Evolutionary conservation across 2,113 vertebrate genomes (phyloP).

Genomic region (Seriola dumerili): DNA sequence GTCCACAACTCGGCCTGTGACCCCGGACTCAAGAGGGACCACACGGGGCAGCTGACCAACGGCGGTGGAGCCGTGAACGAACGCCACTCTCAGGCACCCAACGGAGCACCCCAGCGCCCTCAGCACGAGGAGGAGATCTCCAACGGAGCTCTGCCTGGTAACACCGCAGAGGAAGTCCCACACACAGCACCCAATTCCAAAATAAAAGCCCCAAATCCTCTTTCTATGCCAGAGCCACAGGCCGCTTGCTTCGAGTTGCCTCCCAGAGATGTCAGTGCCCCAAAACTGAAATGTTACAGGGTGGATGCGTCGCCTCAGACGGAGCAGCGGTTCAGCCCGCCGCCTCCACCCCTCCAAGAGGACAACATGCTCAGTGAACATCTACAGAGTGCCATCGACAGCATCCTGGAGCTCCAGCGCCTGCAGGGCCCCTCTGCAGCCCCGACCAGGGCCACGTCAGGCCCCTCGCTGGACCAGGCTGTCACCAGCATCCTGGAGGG

Average conservation of each 20-base stretch:
- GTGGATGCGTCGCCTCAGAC: constrained; percentile 46
- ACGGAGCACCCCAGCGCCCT: constrained; percentile 30
- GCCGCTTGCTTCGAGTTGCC: constrained; percentile 45
- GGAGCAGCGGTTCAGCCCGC: constrained; percentile 55
- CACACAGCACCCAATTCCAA: constrained; percentile 23
- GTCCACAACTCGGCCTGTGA: constrained; percentile 84
- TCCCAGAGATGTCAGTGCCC: constrained; percentile 67
- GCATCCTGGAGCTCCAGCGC: constrained; percentile 87
- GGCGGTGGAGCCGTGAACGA: constrained; percentile 60
- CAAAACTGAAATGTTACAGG: constrained; percentile 75
- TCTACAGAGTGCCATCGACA: constrained; percentile 88
- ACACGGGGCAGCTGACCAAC: constrained; percentile 78
- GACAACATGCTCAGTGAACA: constrained; percentile 86
- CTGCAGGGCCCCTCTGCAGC: constrained; percentile 80
- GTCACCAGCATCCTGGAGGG: constrained; percentile 84
- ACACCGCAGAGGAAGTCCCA: constrained; percentile 31
- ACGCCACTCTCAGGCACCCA: constrained; percentile 42
- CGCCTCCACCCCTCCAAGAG: constrained; percentile 68
- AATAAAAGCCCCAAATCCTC: constrained; percentile 51
- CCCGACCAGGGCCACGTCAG: constrained; percentile 61
- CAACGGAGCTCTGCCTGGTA: constrained; percentile 46
- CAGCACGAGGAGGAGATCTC: constrained; percentile 34
- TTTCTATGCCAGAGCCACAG: constrained; percentile 50
- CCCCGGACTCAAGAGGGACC: constrained; percentile 74
- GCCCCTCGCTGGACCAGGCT: constrained; percentile 78